These are phyloP conservation scores for Gila orcuttii DNA, from an alignment of 2,113 vertebrate species.

Conservation along the genomic window DNA sequence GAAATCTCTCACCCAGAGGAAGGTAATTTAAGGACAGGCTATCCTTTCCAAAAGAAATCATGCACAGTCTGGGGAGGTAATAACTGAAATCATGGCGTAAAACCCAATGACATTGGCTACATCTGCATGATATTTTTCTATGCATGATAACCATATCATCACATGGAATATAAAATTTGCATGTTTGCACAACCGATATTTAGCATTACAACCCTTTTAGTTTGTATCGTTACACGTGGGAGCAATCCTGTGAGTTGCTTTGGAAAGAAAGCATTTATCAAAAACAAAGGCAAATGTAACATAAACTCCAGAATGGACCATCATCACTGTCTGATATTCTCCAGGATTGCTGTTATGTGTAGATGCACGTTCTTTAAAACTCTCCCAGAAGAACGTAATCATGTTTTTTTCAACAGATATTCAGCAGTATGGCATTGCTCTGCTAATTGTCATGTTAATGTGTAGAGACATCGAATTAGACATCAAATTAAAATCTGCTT, in stretches of 20 bases:
- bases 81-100: background rate
- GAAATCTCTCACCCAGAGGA: background rate
- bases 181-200: background rate
- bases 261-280: slow-evolving; percentile 16
- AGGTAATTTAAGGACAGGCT: background rate
- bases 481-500: slow-evolving; percentile 23
- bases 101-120: background rate
- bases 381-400: background rate
- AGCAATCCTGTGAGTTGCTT: background rate
- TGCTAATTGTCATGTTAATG: slow-evolving; percentile 23
- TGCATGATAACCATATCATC: background rate
- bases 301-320: slow-evolving; percentile 12
- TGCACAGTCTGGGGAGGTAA: background rate
- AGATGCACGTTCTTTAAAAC: no score
- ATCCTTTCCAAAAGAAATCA: background rate
- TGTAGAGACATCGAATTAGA: slow-evolving; percentile 7
- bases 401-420: background rate
- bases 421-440: background rate
- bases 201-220: background rate
- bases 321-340: background rate
- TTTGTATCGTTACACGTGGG: background rate
- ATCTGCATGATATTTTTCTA: background rate
- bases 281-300: background rate
- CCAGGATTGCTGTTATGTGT: background rate
- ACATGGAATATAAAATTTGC: background rate